Evolutionary conservation across 2,797 vertebrate genomes (phyloP), one percentile per base, ranked within the genome.

Genomic region (Schizothorax lantsangensis): DNA sequence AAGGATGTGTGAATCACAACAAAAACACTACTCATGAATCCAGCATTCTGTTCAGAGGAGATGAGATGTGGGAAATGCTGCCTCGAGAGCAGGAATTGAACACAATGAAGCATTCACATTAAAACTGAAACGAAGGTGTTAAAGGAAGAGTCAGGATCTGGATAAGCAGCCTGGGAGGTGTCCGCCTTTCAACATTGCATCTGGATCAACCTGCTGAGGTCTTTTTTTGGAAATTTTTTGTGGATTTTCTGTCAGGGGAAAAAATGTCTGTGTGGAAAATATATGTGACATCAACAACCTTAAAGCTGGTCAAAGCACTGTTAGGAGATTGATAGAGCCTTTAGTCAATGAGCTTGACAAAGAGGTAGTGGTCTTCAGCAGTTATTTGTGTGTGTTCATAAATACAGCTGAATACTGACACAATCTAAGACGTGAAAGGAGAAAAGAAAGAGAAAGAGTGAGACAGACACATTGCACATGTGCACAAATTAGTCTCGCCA

Each of bases 391-490:
- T 73, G 52, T 21, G 14, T 66, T 33, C 19, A 62, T 59, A 40
- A 78, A 69, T 71, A 57, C 47, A 71, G 26, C 59, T 62, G 73
- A 47, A 38, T 78, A 69, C 66, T 79, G 66, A 78, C 71, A 69
- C 33, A 15, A 57, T 26, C 71, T 12, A 45, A 14, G 79, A 49
- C 43, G 10, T 1, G 19, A 78, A 62, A 40, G 9, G 5, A 52
- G 74, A 68, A 85, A 75, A 68, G 43, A 75, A 38, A 69, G n/a
- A 68, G 33, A 74, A 78, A 83, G 40, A 84, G 40, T 74, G 71
- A 84, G 83, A 88, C 47, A 57, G 83, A 88, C 66, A 88, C 57
- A 77, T 77, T 1, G 6, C 72, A 84, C 82, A 84, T 77, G 57
- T 84, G 82, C 21, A 74, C 38, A 6, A 84, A 84, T 84, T 77